Evolutionary conservation across 2,797 vertebrate genomes (phyloP).

Genomic region (Knipowitschia caucasica): DNA sequence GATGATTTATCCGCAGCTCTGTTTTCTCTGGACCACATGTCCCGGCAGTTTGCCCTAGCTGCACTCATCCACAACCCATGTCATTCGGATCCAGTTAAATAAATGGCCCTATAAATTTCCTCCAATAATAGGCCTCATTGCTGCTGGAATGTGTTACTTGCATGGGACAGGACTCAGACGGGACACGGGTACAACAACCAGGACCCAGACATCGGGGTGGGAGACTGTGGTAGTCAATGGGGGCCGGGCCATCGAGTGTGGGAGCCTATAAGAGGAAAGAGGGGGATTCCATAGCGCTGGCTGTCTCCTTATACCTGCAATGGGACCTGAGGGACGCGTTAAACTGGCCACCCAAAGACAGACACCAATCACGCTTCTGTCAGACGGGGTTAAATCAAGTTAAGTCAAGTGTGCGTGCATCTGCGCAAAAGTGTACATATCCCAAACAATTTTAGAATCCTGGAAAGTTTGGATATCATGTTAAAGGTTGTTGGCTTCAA

Average conservation of each 20-base stretch:
- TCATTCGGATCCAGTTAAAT: conserved; percentile 91
- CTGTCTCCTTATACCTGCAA: conserved; percentile 79
- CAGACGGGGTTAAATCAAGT: conserved; percentile 55
- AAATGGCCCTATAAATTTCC: conserved; percentile 93
- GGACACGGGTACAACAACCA: conserved; percentile 36
- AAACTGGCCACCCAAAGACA: conserved; percentile 87
- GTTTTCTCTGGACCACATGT: conserved; percentile 90
- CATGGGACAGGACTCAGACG: conserved; percentile 32
- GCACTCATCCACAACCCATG: conserved; percentile 88
- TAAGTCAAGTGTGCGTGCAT: conserved; percentile 31
- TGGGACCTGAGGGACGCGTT: conserved; percentile 80
- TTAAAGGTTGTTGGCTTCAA: no score
- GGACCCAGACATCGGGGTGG: conserved; percentile 75
- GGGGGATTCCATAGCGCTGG: conserved; percentile 71
- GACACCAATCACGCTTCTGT: conserved; percentile 65
- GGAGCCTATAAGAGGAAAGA: conserved; percentile 56
- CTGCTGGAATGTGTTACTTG: conserved; percentile 81
- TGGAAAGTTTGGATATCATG: background rate
- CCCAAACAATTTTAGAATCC: conserved; percentile 12
- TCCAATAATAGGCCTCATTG: conserved; percentile 86
- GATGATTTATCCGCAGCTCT: conserved; percentile 90
- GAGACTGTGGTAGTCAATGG: conserved; percentile 38
- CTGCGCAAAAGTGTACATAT: conserved; percentile 16
- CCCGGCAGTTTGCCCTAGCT: conserved; percentile 82
- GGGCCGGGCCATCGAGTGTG: conserved; percentile 41